phyloP scores from a whole-genome alignment of 2,113 vertebrate species.

The Astur gentilis region DNA sequence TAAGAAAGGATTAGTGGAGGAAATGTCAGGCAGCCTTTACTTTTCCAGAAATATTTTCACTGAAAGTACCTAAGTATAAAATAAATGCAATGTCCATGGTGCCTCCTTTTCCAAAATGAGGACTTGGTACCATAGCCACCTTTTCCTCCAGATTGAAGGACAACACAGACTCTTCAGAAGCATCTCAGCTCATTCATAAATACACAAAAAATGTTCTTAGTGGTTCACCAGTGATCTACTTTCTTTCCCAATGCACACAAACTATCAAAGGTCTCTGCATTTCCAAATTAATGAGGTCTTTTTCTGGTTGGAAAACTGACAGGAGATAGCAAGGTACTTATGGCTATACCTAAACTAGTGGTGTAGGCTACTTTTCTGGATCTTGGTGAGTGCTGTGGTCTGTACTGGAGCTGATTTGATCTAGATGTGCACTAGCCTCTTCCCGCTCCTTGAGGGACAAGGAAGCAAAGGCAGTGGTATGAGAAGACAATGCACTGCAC shows the following conservation, averaged over 20 bases:
- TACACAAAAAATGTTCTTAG: neutral
- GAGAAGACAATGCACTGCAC: neutral
- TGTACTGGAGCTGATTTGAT: neutral
- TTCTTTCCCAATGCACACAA: neutral
- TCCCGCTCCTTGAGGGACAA: neutral
- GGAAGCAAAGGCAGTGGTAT: neutral
- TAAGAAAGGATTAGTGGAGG: neutral
- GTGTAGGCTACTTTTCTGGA: neutral
- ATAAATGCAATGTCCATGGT: neutral
- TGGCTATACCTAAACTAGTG: neutral
- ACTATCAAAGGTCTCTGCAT: neutral
- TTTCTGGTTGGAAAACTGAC: neutral
- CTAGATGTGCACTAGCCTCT: neutral
- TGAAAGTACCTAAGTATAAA: neutral
- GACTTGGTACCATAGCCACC: neutral
- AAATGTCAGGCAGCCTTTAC: neutral
- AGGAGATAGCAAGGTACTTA: neutral
- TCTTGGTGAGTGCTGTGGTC: neutral
- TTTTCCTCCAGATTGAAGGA: neutral
- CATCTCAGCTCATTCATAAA: neutral
- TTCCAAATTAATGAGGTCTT: neutral
- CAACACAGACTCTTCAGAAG: neutral
- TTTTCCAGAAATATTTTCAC: neutral
- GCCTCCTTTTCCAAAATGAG: neutral
- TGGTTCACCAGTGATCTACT: neutral